Evolutionary conservation across 2,888 invertebrate genomes (phyloP), one percentile per base, ranked within the genome.

Genomic region (Calameuta pallipes): DNA sequence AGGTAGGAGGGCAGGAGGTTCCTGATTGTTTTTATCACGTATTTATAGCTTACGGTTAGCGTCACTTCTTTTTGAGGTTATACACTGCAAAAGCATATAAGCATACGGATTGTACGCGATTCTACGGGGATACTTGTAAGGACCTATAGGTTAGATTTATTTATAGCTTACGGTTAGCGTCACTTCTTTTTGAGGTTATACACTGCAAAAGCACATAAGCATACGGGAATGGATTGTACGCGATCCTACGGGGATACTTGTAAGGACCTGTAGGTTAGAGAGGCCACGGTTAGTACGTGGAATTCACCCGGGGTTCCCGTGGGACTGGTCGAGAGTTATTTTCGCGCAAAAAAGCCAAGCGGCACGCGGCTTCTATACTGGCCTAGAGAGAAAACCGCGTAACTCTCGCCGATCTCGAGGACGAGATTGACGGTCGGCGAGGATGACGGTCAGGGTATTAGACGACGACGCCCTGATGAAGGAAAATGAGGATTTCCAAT

Each of bases 401-500:
- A 81, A 86, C 86, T 87, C 86, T 86, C 87, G 87, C 85, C 86
- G 83, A 75, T 75, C 56, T 75, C 34, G 73, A 34, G 80, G 36
- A 69, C 78, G 79, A 78, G 80, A 76, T 23, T 2, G 36, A 36
- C 36, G 23, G 9, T 56, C 23, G 56, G 56, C 56, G 56, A 56
- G 56, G 23, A 56, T 56, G 56, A 56, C 56, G 56, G 23, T 15
- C 56, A 2, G 23, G 23, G 56, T 23, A 56, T 56, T 0, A 23
- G 23, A 56, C 56, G 85, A 83, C 87, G 85, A 87, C 87, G 84
- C 85, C 82, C 71, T 85, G 80, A 86, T 87, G 82, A 84, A 87
- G 85, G 88, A 88, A 87, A 83, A 87, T 79, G 75, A 77, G 84
- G 88, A 87, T 88, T 88, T 88, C 88, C 87, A 88, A 87, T 88